These are phyloP conservation scores for Bombus affinis DNA, from an alignment of 1,140 invertebrate species.

Conservation along the genomic window DNA sequence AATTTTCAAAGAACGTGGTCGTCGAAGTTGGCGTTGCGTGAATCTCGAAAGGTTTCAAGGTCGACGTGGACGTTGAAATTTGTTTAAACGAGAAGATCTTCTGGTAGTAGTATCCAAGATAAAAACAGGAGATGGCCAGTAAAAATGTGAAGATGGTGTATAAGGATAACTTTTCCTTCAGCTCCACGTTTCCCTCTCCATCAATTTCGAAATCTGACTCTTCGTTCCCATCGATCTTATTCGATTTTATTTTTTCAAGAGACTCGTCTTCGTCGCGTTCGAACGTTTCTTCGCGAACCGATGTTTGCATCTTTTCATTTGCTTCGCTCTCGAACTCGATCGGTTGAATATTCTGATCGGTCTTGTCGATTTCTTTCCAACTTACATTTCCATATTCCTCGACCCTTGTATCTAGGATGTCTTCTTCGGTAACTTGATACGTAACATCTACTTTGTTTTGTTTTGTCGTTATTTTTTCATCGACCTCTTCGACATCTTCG, in stretches of 20 bases:
- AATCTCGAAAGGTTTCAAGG: slow-evolving; percentile 28
- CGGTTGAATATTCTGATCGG: background rate
- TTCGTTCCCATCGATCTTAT: background rate
- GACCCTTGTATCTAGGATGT: background rate
- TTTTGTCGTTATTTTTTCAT: background rate
- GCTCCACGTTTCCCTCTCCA: accelerated
- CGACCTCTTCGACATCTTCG: background rate
- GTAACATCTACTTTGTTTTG: background rate
- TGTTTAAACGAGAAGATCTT: background rate
- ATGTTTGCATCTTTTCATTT: background rate
- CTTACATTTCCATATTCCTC: background rate
- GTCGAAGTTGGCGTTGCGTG: slow-evolving; percentile 18
- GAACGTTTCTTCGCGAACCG: background rate
- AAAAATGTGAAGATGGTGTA: background rate
- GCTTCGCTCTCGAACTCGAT: background rate
- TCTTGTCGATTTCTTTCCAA: background rate
- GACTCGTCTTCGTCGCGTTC: background rate
- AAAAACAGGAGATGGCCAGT: background rate
- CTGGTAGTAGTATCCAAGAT: background rate
- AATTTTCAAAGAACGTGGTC: background rate
- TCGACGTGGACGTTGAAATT: background rate
- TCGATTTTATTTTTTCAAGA: background rate
- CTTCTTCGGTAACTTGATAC: background rate
- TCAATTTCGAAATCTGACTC: background rate
- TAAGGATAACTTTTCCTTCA: background rate